phyloP scores from a whole-genome alignment of 2,888 invertebrate species.

The Drosophila conformis region DNA sequence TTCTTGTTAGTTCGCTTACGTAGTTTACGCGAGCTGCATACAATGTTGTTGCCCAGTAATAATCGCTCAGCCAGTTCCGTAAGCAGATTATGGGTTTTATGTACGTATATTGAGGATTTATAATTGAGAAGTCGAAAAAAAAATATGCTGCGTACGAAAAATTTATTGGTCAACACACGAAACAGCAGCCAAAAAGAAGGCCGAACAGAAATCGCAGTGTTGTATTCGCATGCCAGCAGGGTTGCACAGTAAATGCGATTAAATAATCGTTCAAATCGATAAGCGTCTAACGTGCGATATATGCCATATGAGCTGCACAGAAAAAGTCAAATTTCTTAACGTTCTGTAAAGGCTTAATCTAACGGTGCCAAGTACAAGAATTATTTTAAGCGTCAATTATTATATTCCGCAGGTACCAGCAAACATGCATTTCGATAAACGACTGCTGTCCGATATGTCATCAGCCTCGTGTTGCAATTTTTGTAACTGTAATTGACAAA shows the following conservation, averaged over 20 bases:
- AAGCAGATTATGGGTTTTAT: constrained; percentile 32
- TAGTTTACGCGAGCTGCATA: constrained; percentile 38
- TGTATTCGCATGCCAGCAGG: constrained; percentile 31
- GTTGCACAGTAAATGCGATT: constrained; percentile 16
- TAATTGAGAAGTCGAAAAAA: constrained; percentile 63
- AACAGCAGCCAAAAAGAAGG: constrained; percentile 69
- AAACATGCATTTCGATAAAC: constrained; percentile 1
- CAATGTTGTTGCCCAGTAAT: constrained; percentile 28
- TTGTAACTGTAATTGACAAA: constrained; percentile 10
- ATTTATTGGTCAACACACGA: constrained; percentile 76
- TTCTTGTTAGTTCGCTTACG: constrained; percentile 39
- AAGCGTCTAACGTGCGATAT: neutral
- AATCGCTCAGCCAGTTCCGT: constrained; percentile 39
- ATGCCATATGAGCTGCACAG: neutral
- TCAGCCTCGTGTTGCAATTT: constrained; percentile 5
- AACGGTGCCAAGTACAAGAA: no score
- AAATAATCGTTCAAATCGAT: neutral
- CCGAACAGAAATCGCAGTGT: constrained; percentile 64
- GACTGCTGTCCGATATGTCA: constrained; percentile 11
- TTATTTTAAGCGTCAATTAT: no score
- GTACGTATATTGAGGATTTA: constrained; percentile 56
- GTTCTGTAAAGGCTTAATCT: no score
- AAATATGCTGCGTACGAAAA: constrained; percentile 68
- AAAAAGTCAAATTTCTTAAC: no score
- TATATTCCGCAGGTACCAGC: neutral